Evolutionary conservation across 2,888 invertebrate genomes (phyloP).

Genomic region (Eupithecia vulgata): DNA sequence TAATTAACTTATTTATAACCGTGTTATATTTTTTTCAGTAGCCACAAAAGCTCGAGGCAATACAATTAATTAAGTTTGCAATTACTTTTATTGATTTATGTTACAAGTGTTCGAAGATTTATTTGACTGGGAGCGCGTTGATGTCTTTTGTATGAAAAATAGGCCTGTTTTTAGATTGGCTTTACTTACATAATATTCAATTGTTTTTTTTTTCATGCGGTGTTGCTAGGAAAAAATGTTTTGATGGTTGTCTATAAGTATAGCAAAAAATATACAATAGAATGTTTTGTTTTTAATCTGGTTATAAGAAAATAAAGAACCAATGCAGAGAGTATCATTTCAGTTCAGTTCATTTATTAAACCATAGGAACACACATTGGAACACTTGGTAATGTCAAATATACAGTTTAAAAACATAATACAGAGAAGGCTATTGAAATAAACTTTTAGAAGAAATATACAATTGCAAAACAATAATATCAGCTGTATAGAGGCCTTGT

Average conservation of each 20-base stretch:
- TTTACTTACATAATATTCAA: not conserved
- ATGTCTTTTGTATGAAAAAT: constrained; percentile 21
- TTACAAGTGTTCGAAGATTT: not conserved
- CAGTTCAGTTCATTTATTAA: too few species aligned
- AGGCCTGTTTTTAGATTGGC: not conserved
- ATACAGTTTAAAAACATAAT: too few species aligned
- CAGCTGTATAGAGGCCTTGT: too few species aligned
- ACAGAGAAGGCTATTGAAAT: too few species aligned
- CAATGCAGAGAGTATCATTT: too few species aligned
- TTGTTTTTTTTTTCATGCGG: not conserved
- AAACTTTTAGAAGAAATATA: too few species aligned
- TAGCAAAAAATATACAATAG: not conserved
- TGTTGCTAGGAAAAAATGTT: not conserved
- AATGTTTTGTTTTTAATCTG: not conserved
- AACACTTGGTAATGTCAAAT: too few species aligned
- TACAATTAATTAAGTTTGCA: not conserved
- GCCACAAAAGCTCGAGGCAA: not conserved
- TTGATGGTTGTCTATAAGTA: not conserved
- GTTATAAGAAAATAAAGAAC: too few species aligned
- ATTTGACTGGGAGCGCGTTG: constrained; percentile 13
- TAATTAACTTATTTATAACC: constrained; percentile 1
- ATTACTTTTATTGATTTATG: constrained; percentile 4
- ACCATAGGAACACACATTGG: too few species aligned
- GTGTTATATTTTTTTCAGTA: not conserved
- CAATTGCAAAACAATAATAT: too few species aligned